Base-by-base conservation (phyloP, 1,140 invertebrate species). In the Eubasilissa regina region DNA sequence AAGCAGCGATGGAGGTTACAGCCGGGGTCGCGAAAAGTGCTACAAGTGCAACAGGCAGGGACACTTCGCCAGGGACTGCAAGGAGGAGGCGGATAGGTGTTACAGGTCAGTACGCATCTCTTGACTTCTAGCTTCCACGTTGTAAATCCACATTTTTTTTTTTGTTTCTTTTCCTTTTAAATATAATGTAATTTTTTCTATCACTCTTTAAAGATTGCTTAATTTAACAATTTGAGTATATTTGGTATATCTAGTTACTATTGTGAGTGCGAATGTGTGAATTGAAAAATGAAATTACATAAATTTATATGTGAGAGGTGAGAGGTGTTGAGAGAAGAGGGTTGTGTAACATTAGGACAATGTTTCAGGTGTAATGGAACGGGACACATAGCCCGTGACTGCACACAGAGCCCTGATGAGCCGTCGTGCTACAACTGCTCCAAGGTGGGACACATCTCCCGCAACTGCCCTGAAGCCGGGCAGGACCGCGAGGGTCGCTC, bases 41-140 rank as follows among this genome's bases (percentile, higher is more conserved):
- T 98, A 96, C 93, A 98, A 97, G 90, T 99, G 97, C 90, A 98
- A 98, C 89, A 92, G 95, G 87, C 93, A 94, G 85, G 97, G 97
- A 56, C 96, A 98, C 88, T 97, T 97, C 87, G 96, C 96, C 83
- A 93, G 96, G 81, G 95, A 97, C 84, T 98, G 96, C 91, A 95
- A 95, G 86, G 95, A 96, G 87, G 94, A 94, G 84, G 93, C 93
- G 74, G 93, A 96, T 86, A 91, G 94, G 82, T 97, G 95, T 90
- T 97, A 97, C 87, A 94, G 95, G 89, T 89, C 25, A 77, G 48
- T 43, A 13, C 48, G 15, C 0, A 7, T n/a, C 44, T 48, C 0
- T 19, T 53, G 13, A n/a, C n/a, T n/a, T n/a, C n/a, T n/a, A n/a
- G n/a, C n/a, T n/a, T n/a, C n/a, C n/a, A n/a, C n/a, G n/a, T n/a